A percentile compares a stretch with the other conserved stretches of the same genome.
Evolutionary conservation across 2,888 invertebrate species (phyloP).

Genomic region (Julus scanicus): DNA sequence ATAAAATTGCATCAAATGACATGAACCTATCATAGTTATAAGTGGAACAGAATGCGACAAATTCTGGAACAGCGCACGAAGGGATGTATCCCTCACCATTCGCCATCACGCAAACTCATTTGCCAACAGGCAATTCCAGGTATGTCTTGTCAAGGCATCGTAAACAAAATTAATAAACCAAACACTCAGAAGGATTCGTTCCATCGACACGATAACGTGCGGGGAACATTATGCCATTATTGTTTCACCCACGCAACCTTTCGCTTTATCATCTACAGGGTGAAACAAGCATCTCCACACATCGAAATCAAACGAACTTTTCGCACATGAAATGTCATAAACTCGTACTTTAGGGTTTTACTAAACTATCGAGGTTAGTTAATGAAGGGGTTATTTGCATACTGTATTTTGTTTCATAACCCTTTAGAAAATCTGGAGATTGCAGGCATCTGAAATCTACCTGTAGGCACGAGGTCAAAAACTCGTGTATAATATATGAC

Average conservation of each 20-base stretch:
- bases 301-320: not conserved
- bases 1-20: slow-evolving; percentile 29
- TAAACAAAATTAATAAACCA: slow-evolving; percentile 42
- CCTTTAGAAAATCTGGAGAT: too few species aligned
- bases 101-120: slow-evolving; percentile 16
- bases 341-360: too few species aligned
- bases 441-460: too few species aligned
- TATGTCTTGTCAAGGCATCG: slow-evolving; percentile 39
- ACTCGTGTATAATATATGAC: too few species aligned
- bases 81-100: not conserved
- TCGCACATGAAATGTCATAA: too few species aligned
- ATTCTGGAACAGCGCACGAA: not conserved
- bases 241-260: slow-evolving; percentile 35
- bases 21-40: not conserved
- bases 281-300: not conserved
- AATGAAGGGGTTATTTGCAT: too few species aligned
- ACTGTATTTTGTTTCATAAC: too few species aligned
- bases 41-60: slow-evolving; percentile 27
- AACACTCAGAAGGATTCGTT: slow-evolving; percentile 18
- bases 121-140: slow-evolving; percentile 32
- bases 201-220: slow-evolving; percentile 16
- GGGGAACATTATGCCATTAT: not conserved
- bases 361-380: too few species aligned
- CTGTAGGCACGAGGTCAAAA: too few species aligned
- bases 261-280: not conserved